These are phyloP conservation scores for Gastrophysa polygoni DNA, from an alignment of 2,888 invertebrate genomes.

Conservation along the genomic window DNA sequence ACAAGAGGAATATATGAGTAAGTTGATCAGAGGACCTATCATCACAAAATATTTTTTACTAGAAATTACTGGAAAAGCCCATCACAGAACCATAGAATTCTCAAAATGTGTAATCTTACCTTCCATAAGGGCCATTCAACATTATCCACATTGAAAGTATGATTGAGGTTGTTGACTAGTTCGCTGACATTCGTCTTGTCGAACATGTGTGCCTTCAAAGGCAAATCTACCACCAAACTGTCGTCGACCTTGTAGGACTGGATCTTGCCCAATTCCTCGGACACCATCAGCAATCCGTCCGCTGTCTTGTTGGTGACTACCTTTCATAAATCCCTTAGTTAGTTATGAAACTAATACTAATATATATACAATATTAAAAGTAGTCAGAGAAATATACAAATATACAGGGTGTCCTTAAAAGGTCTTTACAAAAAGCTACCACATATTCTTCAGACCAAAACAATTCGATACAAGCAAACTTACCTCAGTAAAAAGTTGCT, in stretches of 20 bases:
- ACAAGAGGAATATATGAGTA: no score
- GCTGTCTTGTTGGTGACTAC: slow-evolving; percentile 65
- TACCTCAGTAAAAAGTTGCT: no score
- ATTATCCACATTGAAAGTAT: slow-evolving; percentile 47
- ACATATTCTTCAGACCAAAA: no score
- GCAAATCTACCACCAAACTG: slow-evolving; percentile 54
- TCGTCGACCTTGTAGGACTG: slow-evolving; percentile 51
- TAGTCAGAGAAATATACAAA: no score
- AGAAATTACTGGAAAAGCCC: background rate
- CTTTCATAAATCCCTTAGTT: slow-evolving; percentile 12
- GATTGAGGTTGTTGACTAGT: slow-evolving; percentile 45
- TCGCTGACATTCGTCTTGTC: slow-evolving; percentile 42
- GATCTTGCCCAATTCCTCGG: slow-evolving; percentile 50
- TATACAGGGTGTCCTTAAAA: no score
- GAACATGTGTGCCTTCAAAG: slow-evolving; percentile 51
- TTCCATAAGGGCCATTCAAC: slow-evolving; percentile 62
- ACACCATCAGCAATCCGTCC: slow-evolving; percentile 52
- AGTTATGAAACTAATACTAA: no score
- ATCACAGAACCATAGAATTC: background rate
- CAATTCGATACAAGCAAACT: no score
- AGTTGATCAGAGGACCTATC: no score
- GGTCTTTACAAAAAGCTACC: no score
- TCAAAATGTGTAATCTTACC: slow-evolving; percentile 49
- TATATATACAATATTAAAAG: no score
- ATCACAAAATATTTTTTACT: no score